phyloP scores from a whole-genome alignment of 2,888 invertebrate genomes.

The Acanthosepion esculentum region DNA sequence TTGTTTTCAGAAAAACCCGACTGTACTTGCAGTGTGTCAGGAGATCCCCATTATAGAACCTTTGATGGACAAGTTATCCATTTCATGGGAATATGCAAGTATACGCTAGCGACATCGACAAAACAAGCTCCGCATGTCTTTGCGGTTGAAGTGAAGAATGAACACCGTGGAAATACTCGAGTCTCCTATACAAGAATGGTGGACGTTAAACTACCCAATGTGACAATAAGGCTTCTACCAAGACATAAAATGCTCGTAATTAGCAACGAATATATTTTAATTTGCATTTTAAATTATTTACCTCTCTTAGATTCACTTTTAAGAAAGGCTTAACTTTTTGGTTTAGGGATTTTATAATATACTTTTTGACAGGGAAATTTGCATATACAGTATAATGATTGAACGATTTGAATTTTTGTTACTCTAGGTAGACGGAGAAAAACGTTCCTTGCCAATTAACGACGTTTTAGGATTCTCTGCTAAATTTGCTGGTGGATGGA shows the following conservation, averaged over 20 bases:
- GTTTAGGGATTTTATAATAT: too few species aligned
- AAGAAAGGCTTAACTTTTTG: too few species aligned
- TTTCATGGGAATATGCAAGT: conserved; percentile 69
- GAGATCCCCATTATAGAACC: conserved; percentile 71
- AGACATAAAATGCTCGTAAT: conserved; percentile 25
- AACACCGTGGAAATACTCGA: conserved; percentile 55
- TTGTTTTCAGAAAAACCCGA: background rate
- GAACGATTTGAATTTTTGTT: too few species aligned
- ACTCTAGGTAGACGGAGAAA: background rate
- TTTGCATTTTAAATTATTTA: too few species aligned
- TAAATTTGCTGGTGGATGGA: conserved; percentile 48
- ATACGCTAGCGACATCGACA: conserved; percentile 62
- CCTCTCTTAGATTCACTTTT: too few species aligned
- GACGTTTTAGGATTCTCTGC: background rate
- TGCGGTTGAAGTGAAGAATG: conserved; percentile 58
- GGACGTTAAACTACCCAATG: conserved; percentile 53
- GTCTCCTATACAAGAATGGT: conserved; percentile 57
- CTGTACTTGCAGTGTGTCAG: conserved; percentile 59
- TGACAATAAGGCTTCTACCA: background rate
- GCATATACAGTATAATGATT: too few species aligned
- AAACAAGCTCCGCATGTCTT: conserved; percentile 53
- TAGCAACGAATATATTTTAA: too few species aligned
- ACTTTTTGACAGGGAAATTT: too few species aligned
- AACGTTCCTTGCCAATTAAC: background rate
- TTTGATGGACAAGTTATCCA: conserved; percentile 68